Conservation (phyloP, 1,140 invertebrate genomes). For the Caenorhabditis elegans region WBcel235 BX284605.5:1634001-1634500, state of each 20-base stretch:
- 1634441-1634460: not conserved
- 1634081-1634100: no score
- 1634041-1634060: no score
- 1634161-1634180: no score
- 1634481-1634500: not conserved
- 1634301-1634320: not conserved
- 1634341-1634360: not conserved
- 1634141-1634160: no score
- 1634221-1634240: not conserved
- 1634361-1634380: not conserved
- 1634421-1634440: not conserved
- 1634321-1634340: not conserved
- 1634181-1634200: no score
- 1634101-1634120: no score
- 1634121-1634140: no score
- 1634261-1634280: not conserved
- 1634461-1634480: not conserved
- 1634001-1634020: no score
- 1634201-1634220: no score
- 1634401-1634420: not conserved
- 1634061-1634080: no score
- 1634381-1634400: not conserved
- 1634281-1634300: not conserved
- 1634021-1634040: no score
- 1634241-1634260: not conserved